phyloP scores from a whole-genome alignment of 2,797 vertebrate genomes.

The Enteromius radiatus region DNA sequence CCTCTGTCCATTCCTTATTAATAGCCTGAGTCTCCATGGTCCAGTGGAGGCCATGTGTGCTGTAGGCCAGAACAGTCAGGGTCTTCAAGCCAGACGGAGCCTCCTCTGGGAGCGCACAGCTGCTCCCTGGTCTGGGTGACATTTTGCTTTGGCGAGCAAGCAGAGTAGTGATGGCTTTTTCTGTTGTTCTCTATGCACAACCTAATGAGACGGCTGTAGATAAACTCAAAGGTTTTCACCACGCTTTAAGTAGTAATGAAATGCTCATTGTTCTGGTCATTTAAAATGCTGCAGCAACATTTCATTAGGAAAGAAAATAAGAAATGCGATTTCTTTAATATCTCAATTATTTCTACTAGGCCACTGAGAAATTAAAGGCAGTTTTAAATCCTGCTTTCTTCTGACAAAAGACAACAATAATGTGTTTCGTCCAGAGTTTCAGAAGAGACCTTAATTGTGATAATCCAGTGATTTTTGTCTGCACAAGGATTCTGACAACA shows the following conservation, averaged over 20 bases:
- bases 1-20: constrained; percentile 72
- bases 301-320: background rate
- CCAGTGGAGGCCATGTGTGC: constrained; percentile 68
- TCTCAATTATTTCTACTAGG: background rate
- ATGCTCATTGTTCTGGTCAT: background rate
- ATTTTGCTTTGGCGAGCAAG: constrained; percentile 68
- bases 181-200: constrained; percentile 67
- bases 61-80: constrained; percentile 74
- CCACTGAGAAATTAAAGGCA: background rate
- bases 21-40: constrained; percentile 75
- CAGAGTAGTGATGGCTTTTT: constrained; percentile 70
- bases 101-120: constrained; percentile 71
- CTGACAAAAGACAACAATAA: background rate
- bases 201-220: constrained; percentile 59
- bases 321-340: background rate
- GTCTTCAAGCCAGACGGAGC: constrained; percentile 70
- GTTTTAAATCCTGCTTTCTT: background rate
- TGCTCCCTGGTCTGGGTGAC: constrained; percentile 70
- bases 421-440: background rate
- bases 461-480: too few relatives aligned
- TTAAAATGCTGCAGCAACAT: background rate
- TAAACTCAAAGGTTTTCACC: constrained; percentile 63
- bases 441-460: background rate
- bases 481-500: too few relatives aligned
- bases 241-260: constrained; percentile 27